Base-by-base conservation (phyloP, 2,888 invertebrate species). In the Sussaba pulchella region DNA sequence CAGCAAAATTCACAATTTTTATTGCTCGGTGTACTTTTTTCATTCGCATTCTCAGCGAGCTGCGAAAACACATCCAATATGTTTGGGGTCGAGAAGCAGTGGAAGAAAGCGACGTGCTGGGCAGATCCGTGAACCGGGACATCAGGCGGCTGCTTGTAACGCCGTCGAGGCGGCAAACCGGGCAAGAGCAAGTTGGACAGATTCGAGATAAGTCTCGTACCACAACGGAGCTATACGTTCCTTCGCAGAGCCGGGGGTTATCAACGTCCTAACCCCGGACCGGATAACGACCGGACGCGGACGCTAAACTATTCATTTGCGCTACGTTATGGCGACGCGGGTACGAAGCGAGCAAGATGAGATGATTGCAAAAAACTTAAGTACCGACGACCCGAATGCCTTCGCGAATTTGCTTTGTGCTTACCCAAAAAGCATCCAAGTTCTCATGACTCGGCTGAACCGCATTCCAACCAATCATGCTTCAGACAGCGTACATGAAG, bases 281-380 rank as follows among this genome's bases (percentile, higher is more conserved):
- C 76, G 81, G 77, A 81, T 81, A 81, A 81, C 86, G 88, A 88
- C 89, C 89, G 87, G 89, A 89, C 87, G 73, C 73, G 88, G 87
- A 88, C 86, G 87, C 86, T 89, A 88, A 91, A 90, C 90, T 91
- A 91, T 91, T 91, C 91, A 89, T 91, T 90, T 90, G 79, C 82
- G 69, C 66, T 71, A 74, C 70, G 74, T 81, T 81, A 84, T 78
- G 75, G 70, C 69, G 63, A 36, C 66, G 80, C 71, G 84, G 47
- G 45, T 6, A 31, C 61, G 19, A 70, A 45, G 31, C 14, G 36
- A 36, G 54, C 54, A 64, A 64, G 47, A 71, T 39, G 63, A 54
- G 54, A 52, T 41, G 36, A 57, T 26, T 26, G n/a, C 69, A 63
- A 70, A 64, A 69, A 73, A 73, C 73, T 69, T 66, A 26, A 66